Conservation (phyloP, 2,888 invertebrate species). For the Noctua pronuba region DNA sequence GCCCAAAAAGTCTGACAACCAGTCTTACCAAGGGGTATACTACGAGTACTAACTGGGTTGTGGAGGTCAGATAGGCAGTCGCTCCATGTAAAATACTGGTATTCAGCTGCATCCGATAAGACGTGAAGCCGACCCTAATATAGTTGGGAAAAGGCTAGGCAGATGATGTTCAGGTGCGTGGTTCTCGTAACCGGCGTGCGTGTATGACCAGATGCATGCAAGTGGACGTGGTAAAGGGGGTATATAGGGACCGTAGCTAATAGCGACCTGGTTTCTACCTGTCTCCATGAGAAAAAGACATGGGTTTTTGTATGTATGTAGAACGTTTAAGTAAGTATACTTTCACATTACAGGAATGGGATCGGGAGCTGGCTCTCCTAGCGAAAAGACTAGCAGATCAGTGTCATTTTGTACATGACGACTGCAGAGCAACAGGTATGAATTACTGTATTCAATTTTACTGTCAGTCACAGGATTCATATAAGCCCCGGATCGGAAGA, state of each 20-base stretch:
- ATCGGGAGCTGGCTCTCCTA: conserved; percentile 81
- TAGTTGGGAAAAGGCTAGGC: too few relatives aligned
- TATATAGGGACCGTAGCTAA: background rate
- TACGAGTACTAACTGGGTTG: too few relatives aligned
- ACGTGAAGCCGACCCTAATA: too few relatives aligned
- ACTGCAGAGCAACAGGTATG: conserved; percentile 85
- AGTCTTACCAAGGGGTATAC: too few relatives aligned
- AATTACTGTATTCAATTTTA: background rate
- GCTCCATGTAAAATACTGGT: too few relatives aligned
- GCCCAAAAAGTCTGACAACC: too few relatives aligned
- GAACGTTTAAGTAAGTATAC: background rate
- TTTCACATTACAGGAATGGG: conserved; percentile 79
- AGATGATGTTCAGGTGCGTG: too few relatives aligned
- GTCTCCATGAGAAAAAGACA: background rate
- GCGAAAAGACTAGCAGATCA: conserved; percentile 86
- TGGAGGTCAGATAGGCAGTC: too few relatives aligned
- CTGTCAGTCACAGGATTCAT: background rate
- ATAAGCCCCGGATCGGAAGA: background rate
- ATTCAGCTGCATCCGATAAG: too few relatives aligned
- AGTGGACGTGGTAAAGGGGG: background rate
- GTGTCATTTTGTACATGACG: conserved; percentile 84
- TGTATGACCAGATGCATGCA: background rate
- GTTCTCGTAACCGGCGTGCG: background rate
- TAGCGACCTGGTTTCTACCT: background rate
- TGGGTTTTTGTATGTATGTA: background rate